Evolutionary conservation across 2,888 invertebrate species (phyloP), one percentile per base, ranked within the genome.

Genomic region (Galerucella nymphaeae): DNA sequence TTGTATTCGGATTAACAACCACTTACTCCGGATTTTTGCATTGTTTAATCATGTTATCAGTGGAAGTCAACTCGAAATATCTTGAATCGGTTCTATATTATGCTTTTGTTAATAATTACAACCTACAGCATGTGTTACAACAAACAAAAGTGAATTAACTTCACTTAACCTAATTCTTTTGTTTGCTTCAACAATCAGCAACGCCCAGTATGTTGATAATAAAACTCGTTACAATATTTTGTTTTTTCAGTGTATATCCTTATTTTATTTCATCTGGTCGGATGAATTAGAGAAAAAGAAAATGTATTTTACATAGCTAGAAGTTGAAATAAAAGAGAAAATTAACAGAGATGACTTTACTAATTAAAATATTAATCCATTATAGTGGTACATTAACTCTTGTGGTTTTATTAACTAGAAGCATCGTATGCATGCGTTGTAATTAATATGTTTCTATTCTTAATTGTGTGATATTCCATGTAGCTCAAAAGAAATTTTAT

Each of bases 331-430:
- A 14, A 41, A 11, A 58, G n/a, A 42, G 57, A 30, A 66, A 66
- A 58, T 66, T 38, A 58, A 58, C 57, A 58, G 42, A 66, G 41
- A 66, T 66, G 66, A 66, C 55, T 55, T 66, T 55, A 55, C 41
- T 55, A 66, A 66, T 66, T 55, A 53, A 55, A 38, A 65, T 11
- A 18, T 16, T 65, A 30, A 30, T 53, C 50, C 16, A 30, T 65
- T 55, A 41, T 20, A 11, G 18, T 53, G 53, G 66, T 66, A 58
- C 66, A 30, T 57, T 66, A 23, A 66, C 66, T 57, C 57, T 66
- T 13, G 42, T 16, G 30, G 30, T 38, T 38, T 66, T 66, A 55
- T 66, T 41, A 38, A 18, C 16, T 41, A 59, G 9, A n/a, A 65
- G 23, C n/a, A n/a, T n/a, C n/a, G 13, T 13, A 13, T 30, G 65